Evolutionary conservation across 2,113 vertebrate genomes (phyloP).

Genomic region (Channa maculata): DNA sequence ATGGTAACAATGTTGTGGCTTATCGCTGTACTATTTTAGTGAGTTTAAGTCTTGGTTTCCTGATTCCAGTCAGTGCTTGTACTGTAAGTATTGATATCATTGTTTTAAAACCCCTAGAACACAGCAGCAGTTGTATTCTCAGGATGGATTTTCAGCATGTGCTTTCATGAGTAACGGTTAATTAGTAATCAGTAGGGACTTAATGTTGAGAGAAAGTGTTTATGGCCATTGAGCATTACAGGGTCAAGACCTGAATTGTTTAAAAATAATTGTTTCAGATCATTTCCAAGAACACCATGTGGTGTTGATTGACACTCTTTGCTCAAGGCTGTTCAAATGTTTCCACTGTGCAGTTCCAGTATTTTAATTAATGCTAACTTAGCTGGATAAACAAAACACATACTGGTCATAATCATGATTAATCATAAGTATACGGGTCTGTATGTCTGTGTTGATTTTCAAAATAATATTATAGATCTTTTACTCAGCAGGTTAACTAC

Average conservation of each 20-base stretch:
- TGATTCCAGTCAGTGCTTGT: not conserved
- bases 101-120: not conserved
- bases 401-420: not conserved
- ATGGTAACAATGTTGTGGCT: no score
- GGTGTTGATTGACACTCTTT: not conserved
- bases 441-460: no score
- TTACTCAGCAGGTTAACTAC: not conserved
- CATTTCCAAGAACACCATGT: not conserved
- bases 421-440: not conserved
- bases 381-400: not conserved
- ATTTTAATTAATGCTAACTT: not conserved
- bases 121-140: not conserved
- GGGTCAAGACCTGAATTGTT: constrained; percentile 12
- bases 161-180: constrained; percentile 24
- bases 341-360: not conserved
- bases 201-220: constrained; percentile 10
- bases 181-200: constrained; percentile 20
- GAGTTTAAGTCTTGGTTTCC: not conserved
- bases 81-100: not conserved
- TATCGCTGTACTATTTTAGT: not conserved
- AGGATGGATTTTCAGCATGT: not conserved
- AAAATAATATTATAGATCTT: not conserved
- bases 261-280: constrained; percentile 1
- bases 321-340: not conserved
- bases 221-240: not conserved